A percentile compares a stretch with the other conserved stretches of the same genome.
phyloP scores from a whole-genome alignment of 2,113 vertebrate species.

The Capreolus pygargus region DNA sequence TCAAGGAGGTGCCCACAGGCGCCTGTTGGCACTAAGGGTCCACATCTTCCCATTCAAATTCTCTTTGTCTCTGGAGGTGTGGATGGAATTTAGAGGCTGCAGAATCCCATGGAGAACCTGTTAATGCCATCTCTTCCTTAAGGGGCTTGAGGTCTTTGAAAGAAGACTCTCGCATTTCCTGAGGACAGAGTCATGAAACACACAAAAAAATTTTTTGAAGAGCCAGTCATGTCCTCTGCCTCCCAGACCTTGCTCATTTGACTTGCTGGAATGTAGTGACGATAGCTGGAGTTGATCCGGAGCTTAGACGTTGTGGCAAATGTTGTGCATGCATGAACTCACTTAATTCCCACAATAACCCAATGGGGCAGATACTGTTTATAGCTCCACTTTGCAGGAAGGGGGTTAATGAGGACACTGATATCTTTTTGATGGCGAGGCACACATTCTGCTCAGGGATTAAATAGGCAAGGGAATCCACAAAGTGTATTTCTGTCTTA shows the following conservation, averaged over 20 bases:
- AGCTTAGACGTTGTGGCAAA: not conserved
- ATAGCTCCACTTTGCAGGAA: not conserved
- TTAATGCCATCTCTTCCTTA: not conserved
- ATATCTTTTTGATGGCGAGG: not conserved
- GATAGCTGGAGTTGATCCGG: not conserved
- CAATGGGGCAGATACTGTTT: not conserved
- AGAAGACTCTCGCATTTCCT: not conserved
- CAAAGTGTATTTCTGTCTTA: not conserved
- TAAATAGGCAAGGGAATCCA: not conserved
- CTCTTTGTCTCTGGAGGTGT: not conserved
- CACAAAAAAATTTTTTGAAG: not conserved
- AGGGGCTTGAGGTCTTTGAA: not conserved
- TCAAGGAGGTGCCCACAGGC: not conserved
- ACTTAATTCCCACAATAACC: not conserved
- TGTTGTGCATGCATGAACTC: not conserved
- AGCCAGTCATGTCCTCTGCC: not conserved
- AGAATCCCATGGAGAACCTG: not conserved
- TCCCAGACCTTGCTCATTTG: not conserved
- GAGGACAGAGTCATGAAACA: not conserved
- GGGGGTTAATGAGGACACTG: not conserved
- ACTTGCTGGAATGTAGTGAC: not conserved
- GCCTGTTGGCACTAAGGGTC: not conserved
- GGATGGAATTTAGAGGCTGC: not conserved
- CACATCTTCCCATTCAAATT: not conserved
- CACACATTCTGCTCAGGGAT: not conserved